Percentiles rank a stretch among this genome's conserved stretches.
These are phyloP conservation scores for Synaphobranchus kaupii DNA, from an alignment of 2,797 vertebrate species.

Conservation along the genomic window DNA sequence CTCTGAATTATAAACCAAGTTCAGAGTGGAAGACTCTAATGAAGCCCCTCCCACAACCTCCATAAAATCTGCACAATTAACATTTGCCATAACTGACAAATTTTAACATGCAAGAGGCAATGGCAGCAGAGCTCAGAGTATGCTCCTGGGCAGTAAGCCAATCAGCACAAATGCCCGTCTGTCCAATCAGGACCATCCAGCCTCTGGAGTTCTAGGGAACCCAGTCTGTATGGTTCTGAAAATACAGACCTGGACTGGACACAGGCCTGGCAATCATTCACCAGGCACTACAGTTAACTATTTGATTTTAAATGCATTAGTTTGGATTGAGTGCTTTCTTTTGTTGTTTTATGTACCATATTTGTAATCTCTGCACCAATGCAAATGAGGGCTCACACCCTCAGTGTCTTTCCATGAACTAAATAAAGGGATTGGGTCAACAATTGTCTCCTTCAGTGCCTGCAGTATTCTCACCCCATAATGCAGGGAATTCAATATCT, in stretches of 20 bases:
- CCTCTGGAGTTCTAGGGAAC: background rate
- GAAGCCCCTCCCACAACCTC: background rate
- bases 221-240: background rate
- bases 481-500: too few relatives aligned
- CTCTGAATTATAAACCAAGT: slow-evolving; percentile 19
- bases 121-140: too few relatives aligned
- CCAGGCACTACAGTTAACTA: background rate
- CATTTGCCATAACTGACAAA: background rate
- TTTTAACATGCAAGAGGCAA: background rate
- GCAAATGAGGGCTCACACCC: too few relatives aligned
- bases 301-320: too few relatives aligned
- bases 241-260: background rate
- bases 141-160: background rate
- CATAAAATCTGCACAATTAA: background rate
- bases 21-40: background rate
- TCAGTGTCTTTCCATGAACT: too few relatives aligned
- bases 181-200: background rate
- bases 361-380: too few relatives aligned
- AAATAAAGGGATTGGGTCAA: too few relatives aligned
- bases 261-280: background rate
- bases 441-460: background rate
- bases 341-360: too few relatives aligned
- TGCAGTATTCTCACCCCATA: background rate
- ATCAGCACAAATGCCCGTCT: background rate
- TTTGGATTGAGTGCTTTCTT: too few relatives aligned